Base-by-base conservation (phyloP, 1,140 invertebrate genomes). In the Pseudomyrmex concolor region DNA sequence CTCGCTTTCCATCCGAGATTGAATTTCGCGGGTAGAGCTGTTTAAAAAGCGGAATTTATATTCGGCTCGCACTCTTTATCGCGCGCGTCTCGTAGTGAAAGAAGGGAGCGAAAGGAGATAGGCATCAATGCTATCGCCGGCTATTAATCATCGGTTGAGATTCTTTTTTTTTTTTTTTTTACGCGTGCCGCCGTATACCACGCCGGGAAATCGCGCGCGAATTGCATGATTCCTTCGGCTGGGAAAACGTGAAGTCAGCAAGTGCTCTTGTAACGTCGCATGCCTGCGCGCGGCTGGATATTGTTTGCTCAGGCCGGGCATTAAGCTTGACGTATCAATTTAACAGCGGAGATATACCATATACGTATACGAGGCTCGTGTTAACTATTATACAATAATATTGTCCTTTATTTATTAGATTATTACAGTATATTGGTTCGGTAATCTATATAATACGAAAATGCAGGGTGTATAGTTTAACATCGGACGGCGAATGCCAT, bases 191-290 rank as follows among this genome's bases (percentile, higher is more conserved):
- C 48, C 70, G 48, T 74, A 73, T 63, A 82, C 74, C 70, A 74
- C 48, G n/a, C 12, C 50, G 45, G 48, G 59, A 7, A 34, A 34
- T 34, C 34, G 25, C 66, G 48, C 15, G 85, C 54, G 82, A 87
- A 87, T 77, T 81, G 76, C 66, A 88, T 87, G 82, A 87, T 87
- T 88, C 74, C 80, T 84, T 74, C 34, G 84, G 70, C 10, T 62
- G 59, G 55, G 76, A 54, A 81, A 86, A 86, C 67, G 57, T 55
- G 19, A 25, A 51, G 25, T 82, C 67, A 82, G 78, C 57, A 74
- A 74, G 13, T 62, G 25, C 48, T 64, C 43, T 12, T 25, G 7
- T 70, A 19, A 4, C 10, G 19, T 50, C n/a, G 15, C 25, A 68
- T 51, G 43, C 12, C 22, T 45, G 10, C 8, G 3, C 34, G 34